Evolutionary conservation across 1,140 invertebrate species (phyloP), one percentile per base, ranked within the genome.

Genomic region (Magallana ariakensis): DNA sequence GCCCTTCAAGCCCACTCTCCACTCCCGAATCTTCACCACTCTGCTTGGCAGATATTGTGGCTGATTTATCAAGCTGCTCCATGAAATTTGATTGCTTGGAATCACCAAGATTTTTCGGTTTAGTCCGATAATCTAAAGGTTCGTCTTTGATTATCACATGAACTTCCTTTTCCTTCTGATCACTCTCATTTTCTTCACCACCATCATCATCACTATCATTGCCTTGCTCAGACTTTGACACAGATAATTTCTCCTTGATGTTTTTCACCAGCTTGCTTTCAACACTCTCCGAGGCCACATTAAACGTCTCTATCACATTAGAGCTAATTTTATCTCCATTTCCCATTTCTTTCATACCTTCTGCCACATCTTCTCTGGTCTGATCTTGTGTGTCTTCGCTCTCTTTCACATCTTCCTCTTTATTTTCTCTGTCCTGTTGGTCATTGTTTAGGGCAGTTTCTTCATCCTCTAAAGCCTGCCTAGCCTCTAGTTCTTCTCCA

Each of bases 11-110:
- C 13, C 70, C 66, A 88, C 85, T 87, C 85, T 91, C 87, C 16
- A 88, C 87, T 26, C 87, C 90, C 1, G 84, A 87, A 87, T 91
- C 90, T 75, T 91, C 88, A 75, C 90, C 90, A 90, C 75, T 89
- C 85, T 91, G 90, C 85, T 90, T 82, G 56, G 58, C 82, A 84
- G 66, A 75, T 33, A 33, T 26, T 2, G 13, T 84, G 55, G 55
- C 19, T 13, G 26, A 84, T 58, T 26, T 58, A 46, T 84, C 58
- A 7, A 62, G 60, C 46, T 84, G 33, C 33, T 33, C 19, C 15
- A 26, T 66, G 56, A 55, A 53, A 56, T 66, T 84, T 57, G 56
- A 84, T 53, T 58, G 54, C 83, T 66, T 66, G 16, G 57, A 53
- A 66, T 53, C 22, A 33, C 46, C 83, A 62, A 62, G 7, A 33